Evolutionary conservation across 2,113 vertebrate genomes (phyloP).

Genomic region (Spheniscus mendiculus): DNA sequence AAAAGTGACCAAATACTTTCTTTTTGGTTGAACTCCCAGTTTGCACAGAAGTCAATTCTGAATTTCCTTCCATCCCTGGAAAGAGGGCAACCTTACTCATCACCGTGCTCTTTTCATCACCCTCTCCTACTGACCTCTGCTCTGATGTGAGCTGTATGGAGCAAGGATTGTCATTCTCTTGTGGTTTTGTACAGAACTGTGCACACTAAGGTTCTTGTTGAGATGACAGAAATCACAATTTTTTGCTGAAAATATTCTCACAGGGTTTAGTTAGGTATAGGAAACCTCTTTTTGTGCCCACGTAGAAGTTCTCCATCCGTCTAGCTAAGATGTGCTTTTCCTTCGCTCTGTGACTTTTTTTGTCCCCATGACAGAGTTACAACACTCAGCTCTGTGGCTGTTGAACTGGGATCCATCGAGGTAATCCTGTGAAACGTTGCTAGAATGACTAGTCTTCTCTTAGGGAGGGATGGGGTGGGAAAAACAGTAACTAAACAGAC

Average conservation of each 20-base stretch:
- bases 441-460: not conserved
- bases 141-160: not conserved
- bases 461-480: not conserved
- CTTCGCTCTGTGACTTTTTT: accelerated
- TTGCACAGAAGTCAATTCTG: not conserved
- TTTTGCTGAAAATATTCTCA: not conserved
- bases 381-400: not conserved
- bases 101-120: not conserved
- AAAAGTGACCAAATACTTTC: not conserved
- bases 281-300: not conserved
- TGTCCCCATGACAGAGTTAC: not conserved
- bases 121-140: not conserved
- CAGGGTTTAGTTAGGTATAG: not conserved
- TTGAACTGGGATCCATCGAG: not conserved
- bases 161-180: not conserved
- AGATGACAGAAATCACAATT: not conserved
- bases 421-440: not conserved
- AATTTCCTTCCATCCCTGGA: not conserved
- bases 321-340: not conserved
- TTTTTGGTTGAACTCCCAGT: not conserved
- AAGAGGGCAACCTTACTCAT: accelerated
- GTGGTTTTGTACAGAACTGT: not conserved
- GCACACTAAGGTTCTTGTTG: not conserved
- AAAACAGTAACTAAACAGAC: not conserved
- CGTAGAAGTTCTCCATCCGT: not conserved